Conservation (phyloP, 2,888 invertebrate genomes). For the Anoncus sp. region DNA sequence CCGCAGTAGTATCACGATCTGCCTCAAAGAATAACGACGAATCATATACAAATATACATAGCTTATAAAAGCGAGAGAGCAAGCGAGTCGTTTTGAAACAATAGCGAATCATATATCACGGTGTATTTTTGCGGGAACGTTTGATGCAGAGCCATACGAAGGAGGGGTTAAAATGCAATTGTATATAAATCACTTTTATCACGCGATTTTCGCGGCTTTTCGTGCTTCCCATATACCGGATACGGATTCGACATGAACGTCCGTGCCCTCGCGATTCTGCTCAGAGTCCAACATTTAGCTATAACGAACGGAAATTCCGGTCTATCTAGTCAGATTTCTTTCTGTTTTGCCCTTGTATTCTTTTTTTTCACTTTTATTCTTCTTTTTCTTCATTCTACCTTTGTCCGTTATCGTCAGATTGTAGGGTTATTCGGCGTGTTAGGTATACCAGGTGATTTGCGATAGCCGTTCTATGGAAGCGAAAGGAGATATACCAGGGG, state of each 20-base stretch:
- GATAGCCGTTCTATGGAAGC: slow-evolving; percentile 47
- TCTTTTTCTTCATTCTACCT: slow-evolving; percentile 22
- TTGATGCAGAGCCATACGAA: neutral
- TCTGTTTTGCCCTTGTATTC: slow-evolving; percentile 20
- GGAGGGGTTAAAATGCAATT: slow-evolving; percentile 4
- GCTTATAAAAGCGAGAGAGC: neutral
- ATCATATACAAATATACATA: too few relatives aligned
- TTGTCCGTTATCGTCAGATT: slow-evolving; percentile 48
- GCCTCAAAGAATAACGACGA: slow-evolving; percentile 19
- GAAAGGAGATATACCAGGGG: slow-evolving; percentile 43
- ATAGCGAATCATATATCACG: slow-evolving; percentile 14
- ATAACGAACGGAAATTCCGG: slow-evolving; percentile 30
- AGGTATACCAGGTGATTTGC: slow-evolving; percentile 53
- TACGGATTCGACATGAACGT: slow-evolving; percentile 64
- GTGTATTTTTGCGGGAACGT: slow-evolving; percentile 4
- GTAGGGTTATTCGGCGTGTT: slow-evolving; percentile 51
- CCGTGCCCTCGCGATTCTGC: slow-evolving; percentile 62
- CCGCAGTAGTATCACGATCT: slow-evolving; percentile 19
- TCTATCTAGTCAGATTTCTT: slow-evolving; percentile 52
- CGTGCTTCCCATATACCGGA: slow-evolving; percentile 56
- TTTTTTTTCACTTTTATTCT: slow-evolving; percentile 15
- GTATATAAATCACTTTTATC: slow-evolving; percentile 67
- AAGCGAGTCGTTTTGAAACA: slow-evolving; percentile 26
- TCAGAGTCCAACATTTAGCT: slow-evolving; percentile 9
- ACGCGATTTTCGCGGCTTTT: slow-evolving; percentile 65